These are phyloP conservation scores for Trachymyrmex septentrionalis DNA, from an alignment of 1,140 invertebrate species.

Conservation along the genomic window DNA sequence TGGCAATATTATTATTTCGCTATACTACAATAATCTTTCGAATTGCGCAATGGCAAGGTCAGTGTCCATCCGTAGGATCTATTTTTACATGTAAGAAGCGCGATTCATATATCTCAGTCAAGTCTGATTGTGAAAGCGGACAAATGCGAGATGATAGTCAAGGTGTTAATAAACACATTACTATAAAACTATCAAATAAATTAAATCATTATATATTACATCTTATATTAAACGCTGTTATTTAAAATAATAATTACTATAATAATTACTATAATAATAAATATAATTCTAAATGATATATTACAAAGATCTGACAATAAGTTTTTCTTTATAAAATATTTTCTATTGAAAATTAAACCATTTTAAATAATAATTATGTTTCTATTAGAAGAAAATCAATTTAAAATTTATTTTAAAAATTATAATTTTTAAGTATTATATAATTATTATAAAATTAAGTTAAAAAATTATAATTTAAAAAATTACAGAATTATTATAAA, in stretches of 20 bases:
- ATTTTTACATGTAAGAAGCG: conserved; percentile 63
- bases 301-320: not conserved
- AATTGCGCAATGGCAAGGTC: conserved; percentile 69
- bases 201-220: not conserved
- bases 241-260: not conserved
- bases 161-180: conserved; percentile 13
- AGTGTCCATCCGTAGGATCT: conserved; percentile 66
- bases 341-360: not conserved
- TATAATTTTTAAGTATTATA: not conserved
- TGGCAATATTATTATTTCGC: conserved; percentile 54
- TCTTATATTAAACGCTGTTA: not conserved
- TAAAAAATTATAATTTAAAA: not conserved
- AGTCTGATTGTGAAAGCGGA: conserved; percentile 50
- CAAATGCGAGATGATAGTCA: conserved; percentile 58
- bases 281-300: not conserved
- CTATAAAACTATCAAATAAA: not conserved
- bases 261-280: too few relatives aligned
- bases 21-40: not conserved
- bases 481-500: not conserved
- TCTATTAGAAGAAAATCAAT: not conserved
- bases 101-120: conserved; percentile 9
- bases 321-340: not conserved
- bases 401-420: not conserved
- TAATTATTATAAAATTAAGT: not conserved
- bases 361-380: not conserved